Percentiles rank a stretch among this genome's conserved stretches.
Conservation (phyloP, 2,113 vertebrate genomes). For the Lampris incognitus region DNA sequence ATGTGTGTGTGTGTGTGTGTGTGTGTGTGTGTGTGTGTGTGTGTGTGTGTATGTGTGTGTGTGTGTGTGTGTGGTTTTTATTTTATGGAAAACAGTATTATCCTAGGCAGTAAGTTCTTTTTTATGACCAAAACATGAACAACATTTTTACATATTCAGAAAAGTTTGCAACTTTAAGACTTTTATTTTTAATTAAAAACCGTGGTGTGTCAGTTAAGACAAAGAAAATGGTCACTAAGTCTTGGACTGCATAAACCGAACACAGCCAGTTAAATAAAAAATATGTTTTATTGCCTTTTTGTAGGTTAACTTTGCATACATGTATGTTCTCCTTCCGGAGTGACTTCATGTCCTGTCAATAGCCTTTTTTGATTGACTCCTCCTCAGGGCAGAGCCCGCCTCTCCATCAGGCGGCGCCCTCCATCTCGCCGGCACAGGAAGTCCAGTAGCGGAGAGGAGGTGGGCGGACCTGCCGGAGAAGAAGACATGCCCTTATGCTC, state of each 20-base stretch:
- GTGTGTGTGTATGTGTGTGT: neutral
- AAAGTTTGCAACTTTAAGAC: too few relatives aligned
- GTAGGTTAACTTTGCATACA: too few relatives aligned
- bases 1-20: neutral
- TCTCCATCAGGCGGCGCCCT: slow-evolving; percentile 78
- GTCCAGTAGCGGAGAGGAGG: slow-evolving; percentile 67
- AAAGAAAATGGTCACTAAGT: too few relatives aligned
- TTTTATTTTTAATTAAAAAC: too few relatives aligned
- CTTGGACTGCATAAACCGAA: too few relatives aligned
- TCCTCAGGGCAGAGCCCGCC: slow-evolving; percentile 73
- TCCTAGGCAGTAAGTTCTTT: too few relatives aligned
- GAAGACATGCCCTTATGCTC: slow-evolving; percentile 8
- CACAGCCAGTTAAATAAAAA: too few relatives aligned
- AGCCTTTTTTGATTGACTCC: neutral
- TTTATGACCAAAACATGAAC: too few relatives aligned
- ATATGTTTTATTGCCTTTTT: too few relatives aligned
- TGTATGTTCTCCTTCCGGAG: neutral
- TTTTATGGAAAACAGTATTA: too few relatives aligned
- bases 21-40: neutral
- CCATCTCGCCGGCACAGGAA: slow-evolving; percentile 76
- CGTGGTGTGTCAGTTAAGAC: too few relatives aligned
- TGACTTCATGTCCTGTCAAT: neutral
- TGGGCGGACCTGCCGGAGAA: neutral
- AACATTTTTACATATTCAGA: too few relatives aligned
- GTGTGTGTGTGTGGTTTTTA: neutral